Evolutionary conservation across 1,140 invertebrate genomes (phyloP).

Genomic region (Melipona quadrifasciata): DNA sequence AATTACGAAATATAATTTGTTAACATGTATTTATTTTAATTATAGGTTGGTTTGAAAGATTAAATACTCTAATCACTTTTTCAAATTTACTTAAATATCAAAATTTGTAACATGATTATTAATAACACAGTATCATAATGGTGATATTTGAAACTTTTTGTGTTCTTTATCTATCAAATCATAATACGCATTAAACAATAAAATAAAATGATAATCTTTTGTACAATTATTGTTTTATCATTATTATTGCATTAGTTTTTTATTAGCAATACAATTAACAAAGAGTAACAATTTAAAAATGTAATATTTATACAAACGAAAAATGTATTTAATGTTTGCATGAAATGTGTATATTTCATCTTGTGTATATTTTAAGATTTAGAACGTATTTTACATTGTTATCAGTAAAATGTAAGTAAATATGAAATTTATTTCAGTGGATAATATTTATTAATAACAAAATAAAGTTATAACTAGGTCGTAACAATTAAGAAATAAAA

Average conservation of each 20-base stretch:
- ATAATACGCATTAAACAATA: not conserved
- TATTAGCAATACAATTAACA: conserved; percentile 17
- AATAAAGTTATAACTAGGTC: not conserved
- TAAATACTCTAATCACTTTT: not conserved
- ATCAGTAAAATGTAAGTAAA: not conserved
- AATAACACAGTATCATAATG: not conserved
- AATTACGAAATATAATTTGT: conserved; percentile 3
- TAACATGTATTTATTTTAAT: not conserved
- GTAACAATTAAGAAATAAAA: not conserved
- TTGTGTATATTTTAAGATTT: not conserved
- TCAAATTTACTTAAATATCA: not conserved
- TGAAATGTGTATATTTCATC: too few relatives aligned
- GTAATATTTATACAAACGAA: not conserved
- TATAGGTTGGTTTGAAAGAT: not conserved
- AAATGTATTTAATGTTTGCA: not conserved
- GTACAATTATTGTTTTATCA: conserved; percentile 9
- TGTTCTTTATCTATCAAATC: not conserved
- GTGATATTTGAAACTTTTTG: not conserved
- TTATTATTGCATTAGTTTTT: conserved; percentile 17
- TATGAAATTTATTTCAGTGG: not conserved
- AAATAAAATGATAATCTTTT: too few relatives aligned
- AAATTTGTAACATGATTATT: not conserved
- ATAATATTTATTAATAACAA: conserved; percentile 1
- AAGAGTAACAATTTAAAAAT: conserved; percentile 15
- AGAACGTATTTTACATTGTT: not conserved